Evolutionary conservation across 2,113 vertebrate genomes (phyloP).

Genomic region (Lophotis ruficrista): DNA sequence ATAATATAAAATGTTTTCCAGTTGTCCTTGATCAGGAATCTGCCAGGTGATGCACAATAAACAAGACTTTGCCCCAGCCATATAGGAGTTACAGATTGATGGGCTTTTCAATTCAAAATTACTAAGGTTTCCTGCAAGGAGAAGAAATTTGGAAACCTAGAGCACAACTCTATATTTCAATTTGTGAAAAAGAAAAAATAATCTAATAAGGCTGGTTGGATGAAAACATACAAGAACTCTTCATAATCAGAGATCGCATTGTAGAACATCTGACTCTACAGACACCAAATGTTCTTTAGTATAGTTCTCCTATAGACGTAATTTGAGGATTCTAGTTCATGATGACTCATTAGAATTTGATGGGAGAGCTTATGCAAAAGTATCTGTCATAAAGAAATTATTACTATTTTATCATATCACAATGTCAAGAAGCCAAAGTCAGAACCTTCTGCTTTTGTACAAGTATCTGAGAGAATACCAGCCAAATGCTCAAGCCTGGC

Average conservation of each 20-base stretch:
- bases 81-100: neutral
- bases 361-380: neutral
- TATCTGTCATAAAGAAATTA: neutral
- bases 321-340: neutral
- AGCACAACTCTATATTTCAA: neutral
- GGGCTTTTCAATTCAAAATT: conserved; percentile 25
- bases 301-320: neutral
- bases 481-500: neutral
- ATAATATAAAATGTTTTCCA: neutral
- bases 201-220: neutral
- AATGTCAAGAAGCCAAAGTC: neutral
- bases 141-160: neutral
- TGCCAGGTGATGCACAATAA: neutral
- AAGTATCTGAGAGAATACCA: neutral
- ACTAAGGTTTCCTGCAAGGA: neutral
- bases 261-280: neutral
- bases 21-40: neutral
- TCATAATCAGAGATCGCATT: neutral
- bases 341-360: neutral
- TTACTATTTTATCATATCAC: neutral
- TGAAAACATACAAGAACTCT: neutral
- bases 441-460: neutral
- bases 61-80: neutral
- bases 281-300: neutral
- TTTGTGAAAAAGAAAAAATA: neutral